phyloP scores from a whole-genome alignment of 2,797 vertebrate genomes.

The Lepilemur septentrionalis region DNA sequence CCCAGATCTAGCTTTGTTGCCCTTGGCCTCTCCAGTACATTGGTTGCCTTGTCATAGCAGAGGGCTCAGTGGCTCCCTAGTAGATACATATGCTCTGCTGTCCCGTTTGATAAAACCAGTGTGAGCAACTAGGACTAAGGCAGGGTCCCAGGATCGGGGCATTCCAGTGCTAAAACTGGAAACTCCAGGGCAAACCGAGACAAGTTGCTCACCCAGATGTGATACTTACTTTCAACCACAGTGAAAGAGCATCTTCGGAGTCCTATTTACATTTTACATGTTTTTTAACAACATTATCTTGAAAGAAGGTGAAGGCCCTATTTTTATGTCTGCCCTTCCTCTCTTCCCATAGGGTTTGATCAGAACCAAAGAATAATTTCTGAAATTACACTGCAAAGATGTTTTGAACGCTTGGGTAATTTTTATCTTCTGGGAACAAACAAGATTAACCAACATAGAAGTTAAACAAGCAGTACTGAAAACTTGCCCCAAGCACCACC shows the following conservation, averaged over 20 bases:
- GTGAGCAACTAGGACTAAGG: background rate
- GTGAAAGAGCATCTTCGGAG: background rate
- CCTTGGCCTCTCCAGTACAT: too few relatives aligned
- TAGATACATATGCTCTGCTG: background rate
- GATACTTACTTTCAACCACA: background rate
- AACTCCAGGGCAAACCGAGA: background rate
- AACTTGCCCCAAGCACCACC: background rate
- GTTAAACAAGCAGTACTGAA: background rate
- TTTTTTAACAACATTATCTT: background rate
- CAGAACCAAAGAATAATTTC: background rate
- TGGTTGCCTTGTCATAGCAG: background rate
- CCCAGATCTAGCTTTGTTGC: background rate
- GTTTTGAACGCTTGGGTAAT: background rate
- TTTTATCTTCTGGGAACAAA: background rate
- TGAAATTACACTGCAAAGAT: background rate
- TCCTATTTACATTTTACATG: background rate
- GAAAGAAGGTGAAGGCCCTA: background rate
- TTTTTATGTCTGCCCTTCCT: background rate
- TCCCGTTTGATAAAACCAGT: background rate
- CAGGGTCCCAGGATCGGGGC: background rate
- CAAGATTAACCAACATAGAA: background rate
- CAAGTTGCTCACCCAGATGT: background rate
- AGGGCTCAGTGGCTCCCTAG: background rate
- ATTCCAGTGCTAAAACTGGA: background rate
- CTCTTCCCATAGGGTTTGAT: background rate